Base-by-base conservation (phyloP, 2,888 invertebrate genomes). In the Onchidella celtica region DNA sequence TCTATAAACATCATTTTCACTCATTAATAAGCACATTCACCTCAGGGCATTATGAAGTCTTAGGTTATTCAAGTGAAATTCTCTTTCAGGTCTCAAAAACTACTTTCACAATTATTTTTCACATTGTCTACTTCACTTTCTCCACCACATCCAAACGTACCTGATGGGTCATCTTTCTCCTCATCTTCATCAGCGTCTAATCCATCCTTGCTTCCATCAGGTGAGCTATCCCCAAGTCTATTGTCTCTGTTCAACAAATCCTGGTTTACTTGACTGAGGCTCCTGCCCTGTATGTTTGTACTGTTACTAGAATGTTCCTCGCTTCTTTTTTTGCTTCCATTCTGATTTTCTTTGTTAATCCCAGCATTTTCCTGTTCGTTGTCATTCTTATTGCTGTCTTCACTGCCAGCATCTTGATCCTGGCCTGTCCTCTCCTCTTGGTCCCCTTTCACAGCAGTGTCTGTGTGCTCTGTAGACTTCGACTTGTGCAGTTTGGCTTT, bases 131-230 rank as follows among this genome's bases (percentile, higher is more conserved):
- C n/a, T n/a, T n/a, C n/a, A n/a, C n/a, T n/a, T n/a, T n/a, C n/a
- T n/a, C n/a, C n/a, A n/a, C n/a, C n/a, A n/a, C n/a, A n/a, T n/a
- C n/a, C n/a, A n/a, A n/a, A n/a, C 47, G 59, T 9, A 83, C 83
- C 83, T 40, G 83, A 83, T 14, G 79, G 83, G 29, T 83, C 83
- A 74, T 83, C 83, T n/a, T 34, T 72, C 24, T 72, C 66, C 17
- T 63, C 69, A 40, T 79, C 57, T 1, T 69, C 78, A 61, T 70
- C 47, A 29, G 17, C 68, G 21, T 65, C 55, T 1, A 61, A 24
- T 1, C 70, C 70, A 34, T 69, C 75, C 38, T 81, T 81, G 17
- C 81, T 76, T 24, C 81, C 81, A 17, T 76, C 75, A 27, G 75
- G 81, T 4, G 74, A 69, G 38, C 75, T 81, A 55, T 75, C 69